Percentiles rank a stretch among this genome's conserved stretches.
Evolutionary conservation across 1,140 invertebrate species (phyloP).

Genomic region (Bombus waltoni): DNA sequence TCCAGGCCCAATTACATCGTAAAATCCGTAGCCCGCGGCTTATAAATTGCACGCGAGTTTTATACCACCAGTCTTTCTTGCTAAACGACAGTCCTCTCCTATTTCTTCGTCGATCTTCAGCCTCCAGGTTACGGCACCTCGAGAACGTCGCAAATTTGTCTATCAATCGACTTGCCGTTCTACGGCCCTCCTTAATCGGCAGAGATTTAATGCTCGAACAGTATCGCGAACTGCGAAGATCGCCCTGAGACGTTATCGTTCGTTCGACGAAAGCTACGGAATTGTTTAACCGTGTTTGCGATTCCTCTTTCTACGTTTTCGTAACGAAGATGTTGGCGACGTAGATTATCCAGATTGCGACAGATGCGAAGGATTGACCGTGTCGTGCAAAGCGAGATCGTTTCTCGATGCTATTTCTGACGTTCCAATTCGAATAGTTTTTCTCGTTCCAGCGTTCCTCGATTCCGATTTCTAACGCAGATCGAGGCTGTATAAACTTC

Average conservation of each 20-base stretch:
- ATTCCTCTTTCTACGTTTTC: not conserved
- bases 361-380: not conserved
- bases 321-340: not conserved
- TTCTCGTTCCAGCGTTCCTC: no score
- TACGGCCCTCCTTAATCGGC: not conserved
- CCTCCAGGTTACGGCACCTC: not conserved
- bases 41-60: conserved; percentile 62
- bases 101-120: not conserved
- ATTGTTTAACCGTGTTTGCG: not conserved
- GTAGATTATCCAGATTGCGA: not conserved
- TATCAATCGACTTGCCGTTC: not conserved
- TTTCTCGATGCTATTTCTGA: no score
- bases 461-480: no score
- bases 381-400: no score
- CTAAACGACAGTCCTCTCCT: conserved; percentile 52
- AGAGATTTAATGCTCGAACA: not conserved
- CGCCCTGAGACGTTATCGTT: not conserved
- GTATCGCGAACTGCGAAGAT: no score
- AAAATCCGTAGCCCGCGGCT: conserved; percentile 63
- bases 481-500: no score
- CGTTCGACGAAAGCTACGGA: not conserved
- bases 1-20: conserved; percentile 67
- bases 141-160: not conserved
- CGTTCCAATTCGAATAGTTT: no score
- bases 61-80: conserved; percentile 6